Evolutionary conservation across 1,140 invertebrate genomes (phyloP).

Genomic region (Eufriesea mexicana): DNA sequence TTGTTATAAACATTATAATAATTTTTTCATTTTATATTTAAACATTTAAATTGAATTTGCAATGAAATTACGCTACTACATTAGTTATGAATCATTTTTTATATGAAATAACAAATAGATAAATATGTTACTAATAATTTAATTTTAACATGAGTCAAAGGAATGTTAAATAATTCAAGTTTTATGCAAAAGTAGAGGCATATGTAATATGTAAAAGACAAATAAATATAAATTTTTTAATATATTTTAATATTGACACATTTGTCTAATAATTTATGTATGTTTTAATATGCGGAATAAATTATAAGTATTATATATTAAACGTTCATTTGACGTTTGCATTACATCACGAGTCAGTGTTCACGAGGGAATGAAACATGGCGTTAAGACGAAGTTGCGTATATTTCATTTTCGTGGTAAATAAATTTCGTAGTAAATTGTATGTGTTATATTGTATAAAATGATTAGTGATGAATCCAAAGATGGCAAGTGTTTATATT

Average conservation of each 20-base stretch:
- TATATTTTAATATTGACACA: neutral
- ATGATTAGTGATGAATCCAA: neutral
- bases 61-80: neutral
- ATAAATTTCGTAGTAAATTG: constrained; percentile 7
- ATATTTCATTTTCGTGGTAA: neutral
- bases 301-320: neutral
- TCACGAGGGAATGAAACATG: too few species aligned
- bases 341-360: neutral
- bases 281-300: neutral
- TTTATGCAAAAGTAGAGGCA: neutral
- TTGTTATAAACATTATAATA: neutral
- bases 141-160: neutral
- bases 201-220: neutral
- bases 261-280: neutral
- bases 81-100: neutral
- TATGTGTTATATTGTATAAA: neutral
- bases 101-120: neutral
- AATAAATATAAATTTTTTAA: neutral
- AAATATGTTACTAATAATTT: neutral
- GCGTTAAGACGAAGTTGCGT: too few species aligned
- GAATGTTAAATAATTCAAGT: neutral
- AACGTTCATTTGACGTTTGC: neutral
- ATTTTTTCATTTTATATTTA: neutral
- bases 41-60: neutral
- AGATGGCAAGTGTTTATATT: too few species aligned